Evolutionary conservation across 2,797 vertebrate genomes (phyloP), one percentile per base, ranked within the genome.

Genomic region (Silurus lanzhouensis): DNA sequence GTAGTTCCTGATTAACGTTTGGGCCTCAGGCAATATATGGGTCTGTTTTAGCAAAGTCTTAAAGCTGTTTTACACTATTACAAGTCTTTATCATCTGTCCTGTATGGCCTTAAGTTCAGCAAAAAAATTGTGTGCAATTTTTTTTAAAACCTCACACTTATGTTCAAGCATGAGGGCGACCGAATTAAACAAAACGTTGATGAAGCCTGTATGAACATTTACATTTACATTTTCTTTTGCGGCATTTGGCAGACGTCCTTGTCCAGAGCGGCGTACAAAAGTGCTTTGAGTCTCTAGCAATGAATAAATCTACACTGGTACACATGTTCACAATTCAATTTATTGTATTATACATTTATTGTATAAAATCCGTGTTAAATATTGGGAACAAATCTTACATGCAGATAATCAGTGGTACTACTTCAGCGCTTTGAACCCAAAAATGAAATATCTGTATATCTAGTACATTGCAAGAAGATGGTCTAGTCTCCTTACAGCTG

Each of bases 401-500:
- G 12, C 46, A 83, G 67, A 7, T 25, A 10, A 7, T 72, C 19
- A 48, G 19, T 38, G 19, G 9, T 71, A 25, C 10, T 22, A 5
- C 63, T 64, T 19, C 48, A 58, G n/a, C 31, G 74, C 52, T 76
- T 27, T 48, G 44, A 75, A 74, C 48, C 13, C 66, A 81, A 64
- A 68, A 46, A 82, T 77, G 27, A 74, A n/a, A 82, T 71, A 83
- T 25, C 81, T 58, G 72, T 78, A 85, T 38, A 60, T 83, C 22
- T 12, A 60, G 75, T 76, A 85, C 58, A 74, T 57, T 85, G 76
- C 67, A 27, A 44, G 66, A 80, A 17, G 46, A 72, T 83, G 83
- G 79, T 13, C 61, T 74, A 13, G 57, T 77, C 84, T 61, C 52
- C 64, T 83, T 72, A 15, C 77, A 85, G 83, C 74, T 88, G 81